Evolutionary conservation across 2,113 vertebrate genomes (phyloP).

Genomic region (Passer montanus): DNA sequence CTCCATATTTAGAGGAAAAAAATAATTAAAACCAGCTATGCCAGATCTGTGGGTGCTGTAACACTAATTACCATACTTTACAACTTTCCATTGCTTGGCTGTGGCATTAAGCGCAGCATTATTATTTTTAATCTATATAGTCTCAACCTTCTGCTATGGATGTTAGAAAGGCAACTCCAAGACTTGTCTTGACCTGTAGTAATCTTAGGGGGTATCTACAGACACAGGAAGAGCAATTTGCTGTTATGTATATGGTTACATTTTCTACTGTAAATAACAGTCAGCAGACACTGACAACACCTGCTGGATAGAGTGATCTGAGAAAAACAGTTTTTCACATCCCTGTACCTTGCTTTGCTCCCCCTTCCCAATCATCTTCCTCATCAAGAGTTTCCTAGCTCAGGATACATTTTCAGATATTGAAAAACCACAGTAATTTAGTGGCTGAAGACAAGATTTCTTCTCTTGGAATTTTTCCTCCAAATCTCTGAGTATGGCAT

Average conservation of each 20-base stretch:
- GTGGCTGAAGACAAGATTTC: not conserved
- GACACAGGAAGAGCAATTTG: not conserved
- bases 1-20: not conserved
- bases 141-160: not conserved
- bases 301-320: not conserved
- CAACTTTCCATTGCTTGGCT: not conserved
- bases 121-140: not conserved
- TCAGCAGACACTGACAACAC: not conserved
- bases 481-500: not conserved
- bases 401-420: not conserved
- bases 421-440: not conserved
- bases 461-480: not conserved
- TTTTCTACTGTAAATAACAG: not conserved
- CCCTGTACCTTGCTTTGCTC: not conserved
- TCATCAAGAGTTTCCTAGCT: not conserved
- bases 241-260: not conserved
- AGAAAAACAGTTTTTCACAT: not conserved
- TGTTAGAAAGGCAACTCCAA: not conserved
- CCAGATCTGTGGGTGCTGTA: accelerated
- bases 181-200: not conserved
- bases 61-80: not conserved
- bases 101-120: not conserved
- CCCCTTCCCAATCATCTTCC: not conserved
- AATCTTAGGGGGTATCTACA: not conserved
- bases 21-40: not conserved